Percentiles rank a stretch among this genome's conserved stretches.
These are phyloP conservation scores for Cheilosia variabilis DNA, from an alignment of 2,888 invertebrate genomes.

Conservation along the genomic window DNA sequence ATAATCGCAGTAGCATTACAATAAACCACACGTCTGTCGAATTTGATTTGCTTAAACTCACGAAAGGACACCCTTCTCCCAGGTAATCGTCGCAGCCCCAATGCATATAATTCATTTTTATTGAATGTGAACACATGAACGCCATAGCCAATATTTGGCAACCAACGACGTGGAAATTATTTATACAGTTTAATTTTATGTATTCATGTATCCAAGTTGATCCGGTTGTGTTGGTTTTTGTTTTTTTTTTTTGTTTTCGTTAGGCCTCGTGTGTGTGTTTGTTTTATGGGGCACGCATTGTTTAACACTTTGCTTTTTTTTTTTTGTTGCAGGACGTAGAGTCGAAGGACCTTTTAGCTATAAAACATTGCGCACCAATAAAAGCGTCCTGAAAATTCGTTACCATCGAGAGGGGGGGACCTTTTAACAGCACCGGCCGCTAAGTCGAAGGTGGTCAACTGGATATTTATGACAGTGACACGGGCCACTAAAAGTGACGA, in stretches of 20 bases:
- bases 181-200: constrained; percentile 59
- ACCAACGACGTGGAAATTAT: constrained; percentile 66
- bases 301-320: constrained; percentile 48
- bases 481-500: constrained; percentile 48
- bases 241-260: neutral
- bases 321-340: constrained; percentile 1
- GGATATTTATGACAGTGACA: constrained; percentile 59
- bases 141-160: constrained; percentile 52
- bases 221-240: neutral
- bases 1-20: constrained; percentile 4
- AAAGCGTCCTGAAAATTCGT: constrained; percentile 32
- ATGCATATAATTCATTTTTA: constrained; percentile 47
- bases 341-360: constrained; percentile 33
- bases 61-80: neutral
- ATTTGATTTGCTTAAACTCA: constrained; percentile 45
- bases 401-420: neutral
- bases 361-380: constrained; percentile 51
- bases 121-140: constrained; percentile 54
- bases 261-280: constrained; percentile 16
- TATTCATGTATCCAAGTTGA: constrained; percentile 66
- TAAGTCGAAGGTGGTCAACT: constrained; percentile 51
- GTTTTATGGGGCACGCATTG: constrained; percentile 60
- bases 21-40: constrained; percentile 52
- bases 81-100: neutral
- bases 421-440: neutral